A percentile compares a stretch with the other conserved stretches of the same genome.
These are phyloP conservation scores for Dromius quadrimaculatus DNA, from an alignment of 2,888 invertebrate genomes.

Conservation along the genomic window DNA sequence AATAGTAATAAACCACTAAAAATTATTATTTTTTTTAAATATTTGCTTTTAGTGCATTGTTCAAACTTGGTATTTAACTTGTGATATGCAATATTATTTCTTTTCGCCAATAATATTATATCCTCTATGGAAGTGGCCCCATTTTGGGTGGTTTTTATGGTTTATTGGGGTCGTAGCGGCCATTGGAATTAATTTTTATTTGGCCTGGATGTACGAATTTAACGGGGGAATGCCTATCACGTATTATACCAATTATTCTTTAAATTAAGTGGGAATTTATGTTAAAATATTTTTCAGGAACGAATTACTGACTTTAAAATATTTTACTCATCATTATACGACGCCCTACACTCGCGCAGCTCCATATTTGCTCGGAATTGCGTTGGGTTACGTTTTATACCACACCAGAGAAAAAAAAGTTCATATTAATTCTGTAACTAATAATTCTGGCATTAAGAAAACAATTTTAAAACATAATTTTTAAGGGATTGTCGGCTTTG, in stretches of 20 bases:
- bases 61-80: conserved; percentile 68
- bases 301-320: conserved; percentile 57
- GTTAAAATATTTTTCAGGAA: conserved; percentile 60
- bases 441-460: conserved; percentile 42
- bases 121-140: conserved; percentile 64
- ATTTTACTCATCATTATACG: conserved; percentile 61
- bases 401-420: conserved; percentile 59
- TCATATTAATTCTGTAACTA: conserved; percentile 56
- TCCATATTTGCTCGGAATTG: conserved; percentile 63
- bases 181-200: conserved; percentile 61
- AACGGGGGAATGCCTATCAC: conserved; percentile 61
- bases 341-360: conserved; percentile 62
- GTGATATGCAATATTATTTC: conserved; percentile 67
- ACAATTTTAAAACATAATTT: neutral
- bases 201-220: conserved; percentile 63
- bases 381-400: conserved; percentile 61
- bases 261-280: no score
- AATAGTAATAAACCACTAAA: conserved; percentile 55
- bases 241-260: no score
- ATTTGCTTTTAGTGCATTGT: conserved; percentile 62
- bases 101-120: conserved; percentile 66
- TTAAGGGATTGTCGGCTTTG: conserved; percentile 38
- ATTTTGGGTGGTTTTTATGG: conserved; percentile 61
- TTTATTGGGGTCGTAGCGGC: conserved; percentile 59
- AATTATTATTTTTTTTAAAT: neutral